Evolutionary conservation across 1,140 invertebrate species (phyloP).

Genomic region (Prorops nasuta): DNA sequence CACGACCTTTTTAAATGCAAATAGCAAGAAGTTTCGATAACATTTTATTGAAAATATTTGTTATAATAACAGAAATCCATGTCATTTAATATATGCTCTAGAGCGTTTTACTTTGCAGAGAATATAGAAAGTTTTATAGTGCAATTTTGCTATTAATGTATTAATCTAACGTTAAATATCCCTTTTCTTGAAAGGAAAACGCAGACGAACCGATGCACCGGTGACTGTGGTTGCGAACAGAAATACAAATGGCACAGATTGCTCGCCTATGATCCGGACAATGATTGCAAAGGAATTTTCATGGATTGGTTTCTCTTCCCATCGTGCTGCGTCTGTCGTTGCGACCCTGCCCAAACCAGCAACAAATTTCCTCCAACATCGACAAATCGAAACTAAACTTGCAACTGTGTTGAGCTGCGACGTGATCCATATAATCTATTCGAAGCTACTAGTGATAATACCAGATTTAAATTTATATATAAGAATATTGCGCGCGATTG

Average conservation of each 20-base stretch:
- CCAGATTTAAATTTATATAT: neutral
- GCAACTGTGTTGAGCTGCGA: too few species aligned
- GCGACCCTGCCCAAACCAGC: constrained; percentile 56
- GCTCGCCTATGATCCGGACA: constrained; percentile 87
- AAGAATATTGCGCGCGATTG: too few species aligned
- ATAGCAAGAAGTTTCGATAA: too few species aligned
- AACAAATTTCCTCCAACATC: constrained; percentile 27
- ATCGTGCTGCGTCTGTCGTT: constrained; percentile 88
- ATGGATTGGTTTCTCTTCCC: constrained; percentile 96
- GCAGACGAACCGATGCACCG: constrained; percentile 73
- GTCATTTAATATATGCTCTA: too few species aligned
- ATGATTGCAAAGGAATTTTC: constrained; percentile 91
- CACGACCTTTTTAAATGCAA: too few species aligned
- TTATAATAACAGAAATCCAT: too few species aligned
- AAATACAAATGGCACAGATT: constrained; percentile 88
- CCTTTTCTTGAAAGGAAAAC: constrained; percentile 66
- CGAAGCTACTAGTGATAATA: neutral
- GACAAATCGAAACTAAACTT: constrained; percentile 22
- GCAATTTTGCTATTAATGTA: too few species aligned
- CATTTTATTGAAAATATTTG: too few species aligned
- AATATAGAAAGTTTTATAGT: too few species aligned
- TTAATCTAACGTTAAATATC: too few species aligned
- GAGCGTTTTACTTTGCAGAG: too few species aligned
- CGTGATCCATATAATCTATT: neutral
- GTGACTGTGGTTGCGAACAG: constrained; percentile 86